Conservation (phyloP, 1,140 invertebrate genomes). For the Rhyzopertha dominica region DNA sequence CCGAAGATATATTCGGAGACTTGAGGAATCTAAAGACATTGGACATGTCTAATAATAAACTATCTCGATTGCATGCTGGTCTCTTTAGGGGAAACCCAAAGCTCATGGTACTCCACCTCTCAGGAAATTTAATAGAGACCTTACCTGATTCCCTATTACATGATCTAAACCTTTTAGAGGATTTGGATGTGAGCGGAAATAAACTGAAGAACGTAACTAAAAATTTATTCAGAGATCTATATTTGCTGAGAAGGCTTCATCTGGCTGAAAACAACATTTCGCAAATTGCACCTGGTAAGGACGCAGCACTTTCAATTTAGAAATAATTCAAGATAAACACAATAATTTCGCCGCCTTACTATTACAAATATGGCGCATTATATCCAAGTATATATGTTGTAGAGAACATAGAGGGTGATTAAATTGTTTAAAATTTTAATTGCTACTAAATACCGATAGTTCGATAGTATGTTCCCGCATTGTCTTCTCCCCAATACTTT, state of each 20-base stretch:
- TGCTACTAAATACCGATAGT: too few relatives aligned
- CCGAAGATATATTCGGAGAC: slow-evolving; percentile 59
- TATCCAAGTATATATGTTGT: too few relatives aligned
- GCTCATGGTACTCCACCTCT: slow-evolving; percentile 64
- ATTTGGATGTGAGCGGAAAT: slow-evolving; percentile 52
- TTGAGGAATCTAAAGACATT: slow-evolving; percentile 62
- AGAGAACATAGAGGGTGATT: background rate
- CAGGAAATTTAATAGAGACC: slow-evolving; percentile 50
- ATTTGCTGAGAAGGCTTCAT: slow-evolving; percentile 53
- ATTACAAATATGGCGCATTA: too few relatives aligned
- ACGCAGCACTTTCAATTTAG: too few relatives aligned
- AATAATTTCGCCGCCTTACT: too few relatives aligned
- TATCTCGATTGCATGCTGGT: slow-evolving; percentile 55
- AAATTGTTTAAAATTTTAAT: background rate
- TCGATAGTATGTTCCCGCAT: too few relatives aligned
- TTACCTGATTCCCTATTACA: slow-evolving; percentile 43
- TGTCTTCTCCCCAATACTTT: too few relatives aligned
- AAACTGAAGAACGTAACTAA: slow-evolving; percentile 47
- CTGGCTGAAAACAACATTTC: slow-evolving; percentile 53
- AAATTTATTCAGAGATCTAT: slow-evolving; percentile 54
- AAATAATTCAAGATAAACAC: too few relatives aligned
- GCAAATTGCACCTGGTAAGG: slow-evolving; percentile 36
- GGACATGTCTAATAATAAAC: slow-evolving; percentile 68
- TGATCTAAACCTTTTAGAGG: slow-evolving; percentile 45
- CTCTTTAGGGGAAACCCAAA: slow-evolving; percentile 59